These are phyloP conservation scores for Euschistus heros DNA, from an alignment of 1,140 invertebrate genomes.

Conservation along the genomic window DNA sequence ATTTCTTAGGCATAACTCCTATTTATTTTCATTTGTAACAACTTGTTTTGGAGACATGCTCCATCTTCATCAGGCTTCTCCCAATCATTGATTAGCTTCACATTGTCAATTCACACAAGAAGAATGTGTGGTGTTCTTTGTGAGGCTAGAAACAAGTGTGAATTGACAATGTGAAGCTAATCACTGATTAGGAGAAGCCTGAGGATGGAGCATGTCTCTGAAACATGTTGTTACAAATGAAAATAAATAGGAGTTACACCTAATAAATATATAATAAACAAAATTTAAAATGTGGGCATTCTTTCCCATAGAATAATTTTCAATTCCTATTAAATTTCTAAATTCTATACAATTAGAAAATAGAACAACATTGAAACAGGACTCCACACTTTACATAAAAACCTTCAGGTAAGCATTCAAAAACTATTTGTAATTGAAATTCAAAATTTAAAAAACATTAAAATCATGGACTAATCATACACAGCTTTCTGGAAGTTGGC, in stretches of 20 bases:
- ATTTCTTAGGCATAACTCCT: too few species aligned
- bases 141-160: not conserved
- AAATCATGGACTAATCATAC: slow-evolving; percentile 41
- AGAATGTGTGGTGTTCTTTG: not conserved
- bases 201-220: too few species aligned
- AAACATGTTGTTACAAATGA: too few species aligned
- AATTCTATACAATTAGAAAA: too few species aligned
- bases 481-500: slow-evolving; percentile 61
- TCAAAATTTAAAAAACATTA: not conserved
- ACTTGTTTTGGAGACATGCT: too few species aligned
- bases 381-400: not conserved
- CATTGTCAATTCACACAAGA: not conserved
- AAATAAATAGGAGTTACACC: too few species aligned
- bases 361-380: not conserved
- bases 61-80: too few species aligned
- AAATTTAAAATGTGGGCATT: not conserved
- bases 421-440: not conserved
- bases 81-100: not conserved
- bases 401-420: slow-evolving; percentile 9
- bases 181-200: too few species aligned
- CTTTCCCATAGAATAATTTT: not conserved
- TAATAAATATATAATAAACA: not conserved
- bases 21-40: too few species aligned
- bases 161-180: too few species aligned
- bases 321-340: not conserved